These are phyloP conservation scores for Drosophila picticornis DNA, from an alignment of 2,888 invertebrate species.

Conservation along the genomic window DNA sequence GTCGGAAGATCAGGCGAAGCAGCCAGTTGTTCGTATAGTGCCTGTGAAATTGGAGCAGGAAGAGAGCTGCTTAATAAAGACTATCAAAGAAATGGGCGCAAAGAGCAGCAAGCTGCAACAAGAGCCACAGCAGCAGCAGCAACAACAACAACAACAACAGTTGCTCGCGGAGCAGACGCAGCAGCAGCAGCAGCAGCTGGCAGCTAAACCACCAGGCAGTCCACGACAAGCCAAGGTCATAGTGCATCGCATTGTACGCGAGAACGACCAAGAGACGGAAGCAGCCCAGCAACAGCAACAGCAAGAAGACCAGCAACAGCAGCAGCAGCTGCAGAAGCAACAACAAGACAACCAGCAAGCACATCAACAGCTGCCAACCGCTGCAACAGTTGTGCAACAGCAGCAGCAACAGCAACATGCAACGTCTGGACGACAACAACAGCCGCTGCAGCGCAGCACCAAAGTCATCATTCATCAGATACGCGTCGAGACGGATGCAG, in stretches of 20 bases:
- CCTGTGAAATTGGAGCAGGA: slow-evolving; percentile 34
- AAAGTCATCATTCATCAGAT: slow-evolving; percentile 73
- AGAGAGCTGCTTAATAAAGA: neutral
- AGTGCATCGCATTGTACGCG: slow-evolving; percentile 69
- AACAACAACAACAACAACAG: slow-evolving; percentile 48
- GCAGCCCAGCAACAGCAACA: slow-evolving; percentile 13
- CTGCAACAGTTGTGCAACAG: slow-evolving; percentile 17
- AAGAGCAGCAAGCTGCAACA: slow-evolving; percentile 65
- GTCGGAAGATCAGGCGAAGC: neutral
- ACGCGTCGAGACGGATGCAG: slow-evolving; percentile 48
- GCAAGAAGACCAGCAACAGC: neutral
- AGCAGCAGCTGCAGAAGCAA: neutral
- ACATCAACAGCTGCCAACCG: slow-evolving; percentile 7
- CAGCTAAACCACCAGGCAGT: slow-evolving; percentile 60
- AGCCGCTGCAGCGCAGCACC: slow-evolving; percentile 60
- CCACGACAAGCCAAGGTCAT: slow-evolving; percentile 76
- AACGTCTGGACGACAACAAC: neutral
- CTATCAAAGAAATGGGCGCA: slow-evolving; percentile 59
- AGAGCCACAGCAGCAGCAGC: slow-evolving; percentile 55
- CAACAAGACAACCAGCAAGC: neutral
- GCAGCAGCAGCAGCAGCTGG: slow-evolving; percentile 14
- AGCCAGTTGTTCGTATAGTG: slow-evolving; percentile 28
- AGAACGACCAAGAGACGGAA: slow-evolving; percentile 1
- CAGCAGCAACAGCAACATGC: slow-evolving; percentile 24
- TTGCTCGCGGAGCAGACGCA: slow-evolving; percentile 5